Base-by-base conservation (phyloP, 2,888 invertebrate species). In the Acrobasis suavella region DNA sequence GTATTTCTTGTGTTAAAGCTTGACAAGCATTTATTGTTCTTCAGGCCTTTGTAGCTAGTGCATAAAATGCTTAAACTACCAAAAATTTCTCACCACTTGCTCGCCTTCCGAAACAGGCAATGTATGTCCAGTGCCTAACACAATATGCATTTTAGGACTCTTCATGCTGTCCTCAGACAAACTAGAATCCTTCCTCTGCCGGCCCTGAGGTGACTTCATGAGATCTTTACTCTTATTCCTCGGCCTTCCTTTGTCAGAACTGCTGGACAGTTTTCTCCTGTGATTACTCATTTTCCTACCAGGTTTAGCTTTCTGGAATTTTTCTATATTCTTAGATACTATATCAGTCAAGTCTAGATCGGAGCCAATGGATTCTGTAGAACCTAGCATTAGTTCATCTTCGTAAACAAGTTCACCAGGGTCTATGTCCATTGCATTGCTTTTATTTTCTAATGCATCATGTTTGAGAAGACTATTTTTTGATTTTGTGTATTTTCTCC, bases 101-200 rank as follows among this genome's bases (percentile, higher is more conserved):
- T 94, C 94, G 9, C 94, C 94, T 77, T 93, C 93, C 62, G 93
- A 93, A 14, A 94, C 82, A 1, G 93, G 93, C 58, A 94, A 83
- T n/a, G 93, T 87, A 63, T 90, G 86, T 22, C 93, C 93, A 15
- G 92, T 92, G 0, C 93, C 93, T 16, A 93, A 87, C 2, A 93
- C 87, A 67, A 93, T 89, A 66, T 92, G 92, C 86, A 93, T 81
- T 68, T 90, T 89, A 9, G 89, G 88, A 69, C 89, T 91, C 66
- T 86, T 88, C 10, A 75, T 66, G 72, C 76, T 85, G n/a, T 89
- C 89, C 51, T 89, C 89, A 8, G 89, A 86, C 58, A 87, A 66
- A 69, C 79, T 80, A 0, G 88, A 89, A 62, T 89, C 86, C 50
- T 87, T 88, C 62, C 86, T 78, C 62, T 81, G 84, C 50, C 85